Evolutionary conservation across 2,113 vertebrate genomes (phyloP).

Genomic region (Sphyrna mokarran): DNA sequence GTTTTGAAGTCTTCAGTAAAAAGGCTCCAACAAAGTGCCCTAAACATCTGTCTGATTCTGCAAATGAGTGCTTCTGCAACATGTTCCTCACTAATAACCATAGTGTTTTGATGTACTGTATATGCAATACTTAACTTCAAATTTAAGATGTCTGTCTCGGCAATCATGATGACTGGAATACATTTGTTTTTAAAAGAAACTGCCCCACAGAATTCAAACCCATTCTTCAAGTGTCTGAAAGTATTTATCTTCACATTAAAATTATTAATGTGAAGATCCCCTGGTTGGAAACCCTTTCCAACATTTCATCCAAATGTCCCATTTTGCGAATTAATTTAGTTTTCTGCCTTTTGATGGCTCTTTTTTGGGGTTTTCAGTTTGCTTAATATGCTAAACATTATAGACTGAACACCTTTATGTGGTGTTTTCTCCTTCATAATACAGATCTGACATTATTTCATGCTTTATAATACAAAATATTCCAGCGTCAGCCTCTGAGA

Average conservation of each 20-base stretch:
- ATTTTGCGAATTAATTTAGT: neutral
- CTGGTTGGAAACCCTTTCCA: neutral
- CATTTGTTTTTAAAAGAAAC: neutral
- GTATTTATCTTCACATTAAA: conserved; percentile 4
- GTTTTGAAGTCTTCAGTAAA: neutral
- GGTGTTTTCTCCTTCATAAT: neutral
- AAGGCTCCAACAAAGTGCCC: neutral
- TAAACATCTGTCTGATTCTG: neutral
- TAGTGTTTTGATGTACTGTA: neutral
- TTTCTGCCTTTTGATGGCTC: neutral
- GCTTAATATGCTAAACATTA: neutral
- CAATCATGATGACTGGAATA: neutral
- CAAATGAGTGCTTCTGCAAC: conserved; percentile 23
- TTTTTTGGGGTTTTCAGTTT: neutral
- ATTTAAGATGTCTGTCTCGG: neutral
- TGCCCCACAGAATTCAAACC: neutral
- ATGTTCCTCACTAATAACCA: neutral
- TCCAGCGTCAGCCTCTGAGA: neutral
- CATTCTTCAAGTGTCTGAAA: neutral
- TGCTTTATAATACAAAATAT: neutral
- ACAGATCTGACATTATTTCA: neutral
- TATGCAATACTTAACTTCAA: conserved; percentile 19
- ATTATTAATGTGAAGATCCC: neutral
- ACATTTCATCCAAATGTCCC: neutral
- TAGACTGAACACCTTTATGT: neutral